A percentile compares a stretch with the other conserved stretches of the same genome.
These are phyloP conservation scores for Sepioteuthis lessoniana DNA, from an alignment of 2,888 invertebrate genomes.

Conservation along the genomic window DNA sequence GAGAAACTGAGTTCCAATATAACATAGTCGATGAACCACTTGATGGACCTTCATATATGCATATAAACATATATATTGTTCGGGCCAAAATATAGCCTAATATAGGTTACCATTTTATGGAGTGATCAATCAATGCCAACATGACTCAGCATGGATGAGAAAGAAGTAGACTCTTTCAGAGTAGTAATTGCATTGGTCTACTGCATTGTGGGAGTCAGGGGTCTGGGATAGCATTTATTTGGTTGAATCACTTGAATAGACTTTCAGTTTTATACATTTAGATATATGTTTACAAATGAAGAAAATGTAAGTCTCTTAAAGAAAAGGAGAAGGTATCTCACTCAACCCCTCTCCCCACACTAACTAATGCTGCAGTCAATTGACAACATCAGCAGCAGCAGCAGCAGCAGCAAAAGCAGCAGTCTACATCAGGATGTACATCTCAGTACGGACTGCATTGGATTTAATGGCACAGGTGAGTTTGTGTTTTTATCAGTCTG, in stretches of 20 bases:
- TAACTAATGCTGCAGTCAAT: constrained; percentile 23
- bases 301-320: background rate
- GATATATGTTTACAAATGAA: background rate
- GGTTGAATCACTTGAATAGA: constrained; percentile 10
- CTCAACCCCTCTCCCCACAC: constrained; percentile 17
- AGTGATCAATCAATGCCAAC: constrained; percentile 9
- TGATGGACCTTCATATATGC: constrained; percentile 33
- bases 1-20: too few relatives aligned
- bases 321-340: background rate
- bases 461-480: constrained; percentile 33
- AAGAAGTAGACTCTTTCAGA: background rate
- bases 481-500: background rate
- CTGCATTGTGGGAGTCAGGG: background rate
- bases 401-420: background rate
- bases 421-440: constrained; percentile 33
- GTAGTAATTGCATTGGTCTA: constrained; percentile 15
- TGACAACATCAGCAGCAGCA: constrained; percentile 33
- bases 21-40: too few relatives aligned
- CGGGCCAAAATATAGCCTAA: constrained; percentile 11
- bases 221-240: constrained; percentile 5
- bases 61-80: background rate
- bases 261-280: background rate
- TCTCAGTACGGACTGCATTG: constrained; percentile 33
- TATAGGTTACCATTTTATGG: constrained; percentile 33
- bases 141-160: background rate